Conservation (phyloP, 2,888 invertebrate genomes). For the Willowsia nigromaculata region DNA sequence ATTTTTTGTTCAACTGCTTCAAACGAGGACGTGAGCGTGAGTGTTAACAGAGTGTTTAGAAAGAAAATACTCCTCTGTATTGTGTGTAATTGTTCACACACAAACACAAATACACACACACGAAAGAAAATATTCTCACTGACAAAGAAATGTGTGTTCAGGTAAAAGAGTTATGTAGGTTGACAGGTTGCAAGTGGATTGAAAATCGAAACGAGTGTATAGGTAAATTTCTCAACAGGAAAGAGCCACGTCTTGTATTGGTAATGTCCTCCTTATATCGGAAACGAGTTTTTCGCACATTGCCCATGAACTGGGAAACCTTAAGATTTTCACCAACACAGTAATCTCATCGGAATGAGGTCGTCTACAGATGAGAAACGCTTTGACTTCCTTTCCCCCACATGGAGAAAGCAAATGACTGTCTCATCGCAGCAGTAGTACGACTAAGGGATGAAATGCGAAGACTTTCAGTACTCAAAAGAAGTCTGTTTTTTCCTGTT, state of each 20-base stretch:
- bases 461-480: neutral
- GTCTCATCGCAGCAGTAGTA: neutral
- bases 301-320: constrained; percentile 28
- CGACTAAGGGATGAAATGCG: constrained; percentile 29
- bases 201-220: constrained; percentile 12
- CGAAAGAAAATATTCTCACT: neutral
- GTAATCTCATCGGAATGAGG: neutral
- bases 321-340: neutral
- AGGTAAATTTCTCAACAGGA: constrained; percentile 1
- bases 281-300: constrained; percentile 45
- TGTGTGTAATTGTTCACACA: neutral
- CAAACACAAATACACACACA: neutral
- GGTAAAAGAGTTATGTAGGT: neutral
- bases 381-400: constrained; percentile 15
- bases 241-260: neutral
- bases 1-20: neutral
- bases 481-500: neutral
- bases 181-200: constrained; percentile 29
- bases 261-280: neutral
- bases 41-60: constrained; percentile 13
- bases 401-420: neutral
- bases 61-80: neutral
- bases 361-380: constrained; percentile 1
- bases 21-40: neutral
- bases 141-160: neutral